These are phyloP conservation scores for Misgurnus mizolepis DNA, from an alignment of 2,113 vertebrate genomes.

Conservation along the genomic window DNA sequence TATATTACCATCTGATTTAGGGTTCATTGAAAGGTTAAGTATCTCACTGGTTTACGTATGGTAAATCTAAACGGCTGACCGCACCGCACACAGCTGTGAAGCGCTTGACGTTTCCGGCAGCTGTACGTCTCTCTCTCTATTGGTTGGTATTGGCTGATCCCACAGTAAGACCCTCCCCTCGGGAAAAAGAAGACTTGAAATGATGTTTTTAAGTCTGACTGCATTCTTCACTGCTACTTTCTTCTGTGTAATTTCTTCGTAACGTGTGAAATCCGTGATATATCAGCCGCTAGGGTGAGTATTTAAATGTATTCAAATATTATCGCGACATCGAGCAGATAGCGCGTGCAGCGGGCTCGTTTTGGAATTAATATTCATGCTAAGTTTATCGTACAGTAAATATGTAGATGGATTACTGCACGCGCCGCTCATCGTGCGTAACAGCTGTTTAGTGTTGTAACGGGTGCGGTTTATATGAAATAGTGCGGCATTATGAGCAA, in stretches of 20 bases:
- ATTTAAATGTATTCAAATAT: neutral
- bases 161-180: slow-evolving; percentile 15
- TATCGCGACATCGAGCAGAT: neutral
- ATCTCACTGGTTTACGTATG: too few species aligned
- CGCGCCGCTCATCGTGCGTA: neutral
- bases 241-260: neutral
- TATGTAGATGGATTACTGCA: neutral
- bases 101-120: slow-evolving; percentile 14
- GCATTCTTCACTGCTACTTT: neutral
- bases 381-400: too few species aligned
- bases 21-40: too few species aligned
- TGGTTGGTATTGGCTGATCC: slow-evolving; percentile 8
- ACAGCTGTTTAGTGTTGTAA: neutral
- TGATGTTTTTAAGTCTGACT: slow-evolving; percentile 28
- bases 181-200: slow-evolving; percentile 26
- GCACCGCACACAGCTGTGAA: slow-evolving; percentile 16
- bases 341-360: neutral
- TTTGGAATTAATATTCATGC: neutral
- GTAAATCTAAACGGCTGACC: neutral
- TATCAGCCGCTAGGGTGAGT: slow-evolving; percentile 24
- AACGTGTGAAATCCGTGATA: neutral
- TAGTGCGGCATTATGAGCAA: neutral
- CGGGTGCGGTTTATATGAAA: neutral
- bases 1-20: too few species aligned
- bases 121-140: slow-evolving; percentile 3